A percentile compares a stretch with the other conserved stretches of the same genome.
phyloP scores from a whole-genome alignment of 2,888 invertebrate genomes.

The Glyphotaelius pellucidus region DNA sequence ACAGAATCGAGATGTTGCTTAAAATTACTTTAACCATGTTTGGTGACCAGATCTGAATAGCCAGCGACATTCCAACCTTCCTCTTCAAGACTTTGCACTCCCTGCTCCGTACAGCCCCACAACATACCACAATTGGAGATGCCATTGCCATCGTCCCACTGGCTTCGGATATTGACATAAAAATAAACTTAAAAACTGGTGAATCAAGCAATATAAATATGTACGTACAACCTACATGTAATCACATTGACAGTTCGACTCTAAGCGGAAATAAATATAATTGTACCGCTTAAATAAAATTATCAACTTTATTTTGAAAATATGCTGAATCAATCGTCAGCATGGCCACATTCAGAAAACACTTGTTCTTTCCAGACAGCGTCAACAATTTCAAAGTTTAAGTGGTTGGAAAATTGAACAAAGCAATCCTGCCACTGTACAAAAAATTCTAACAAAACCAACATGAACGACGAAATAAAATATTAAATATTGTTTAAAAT shows the following conservation, averaged over 20 bases:
- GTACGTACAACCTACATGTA: too few relatives aligned
- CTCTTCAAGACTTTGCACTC: neutral
- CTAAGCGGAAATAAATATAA: neutral
- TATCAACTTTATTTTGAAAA: too few relatives aligned
- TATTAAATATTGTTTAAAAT: neutral
- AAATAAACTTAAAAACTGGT: too few relatives aligned
- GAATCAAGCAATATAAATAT: too few relatives aligned
- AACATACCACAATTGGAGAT: neutral
- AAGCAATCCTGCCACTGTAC: neutral
- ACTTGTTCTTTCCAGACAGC: neutral
- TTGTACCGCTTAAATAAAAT: too few relatives aligned
- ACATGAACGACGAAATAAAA: neutral
- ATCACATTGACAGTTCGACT: neutral
- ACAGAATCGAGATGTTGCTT: too few relatives aligned
- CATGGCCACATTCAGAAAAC: neutral
- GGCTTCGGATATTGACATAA: neutral
- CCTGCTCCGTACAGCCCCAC: neutral
- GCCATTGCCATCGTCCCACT: too few relatives aligned
- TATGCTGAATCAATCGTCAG: too few relatives aligned
- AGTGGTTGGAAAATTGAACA: neutral
- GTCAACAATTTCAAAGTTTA: neutral
- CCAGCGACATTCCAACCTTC: neutral
- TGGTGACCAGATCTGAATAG: too few relatives aligned
- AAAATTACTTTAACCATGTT: too few relatives aligned
- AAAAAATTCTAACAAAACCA: neutral